phyloP scores from a whole-genome alignment of 2,113 vertebrate species.

The Odontesthes bonariensis region DNA sequence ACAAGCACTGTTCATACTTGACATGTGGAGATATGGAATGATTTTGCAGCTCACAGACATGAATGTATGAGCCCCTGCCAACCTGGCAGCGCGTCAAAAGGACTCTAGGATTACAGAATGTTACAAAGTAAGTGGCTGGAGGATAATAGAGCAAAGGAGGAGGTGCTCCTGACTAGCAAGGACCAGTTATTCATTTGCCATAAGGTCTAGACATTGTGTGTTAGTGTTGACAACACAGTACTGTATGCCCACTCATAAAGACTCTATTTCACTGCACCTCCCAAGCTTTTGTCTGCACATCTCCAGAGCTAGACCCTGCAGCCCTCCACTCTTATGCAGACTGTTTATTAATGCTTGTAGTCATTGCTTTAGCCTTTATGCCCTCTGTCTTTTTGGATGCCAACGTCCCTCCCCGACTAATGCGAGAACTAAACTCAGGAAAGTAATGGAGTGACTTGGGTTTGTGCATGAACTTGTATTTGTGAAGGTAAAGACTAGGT shows the following conservation, averaged over 20 bases:
- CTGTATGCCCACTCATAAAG: conserved; percentile 6
- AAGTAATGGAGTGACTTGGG: conserved; percentile 37
- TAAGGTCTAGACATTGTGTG: neutral
- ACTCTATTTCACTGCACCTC: neutral
- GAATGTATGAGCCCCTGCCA: neutral
- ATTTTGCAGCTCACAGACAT: neutral
- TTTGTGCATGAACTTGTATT: conserved; percentile 2
- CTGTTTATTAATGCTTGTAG: conserved; percentile 37
- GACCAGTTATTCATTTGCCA: conserved; percentile 2
- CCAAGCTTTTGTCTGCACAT: conserved; percentile 6
- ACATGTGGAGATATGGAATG: neutral
- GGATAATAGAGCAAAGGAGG: neutral
- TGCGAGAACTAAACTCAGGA: conserved; percentile 50
- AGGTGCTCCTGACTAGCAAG: neutral
- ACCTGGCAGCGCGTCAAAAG: neutral
- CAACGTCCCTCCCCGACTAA: conserved; percentile 15
- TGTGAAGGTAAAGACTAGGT: conserved; percentile 7
- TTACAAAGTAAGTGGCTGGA: conserved; percentile 3
- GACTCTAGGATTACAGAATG: neutral
- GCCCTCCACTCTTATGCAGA: conserved; percentile 22
- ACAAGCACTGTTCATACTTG: neutral
- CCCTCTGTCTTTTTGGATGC: conserved; percentile 19
- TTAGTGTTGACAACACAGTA: neutral
- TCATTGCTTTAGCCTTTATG: conserved; percentile 59
- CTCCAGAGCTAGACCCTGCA: conserved; percentile 2